Evolutionary conservation across 2,888 invertebrate species (phyloP), one percentile per base, ranked within the genome.

Genomic region (Drosophila pseudotakahashii): DNA sequence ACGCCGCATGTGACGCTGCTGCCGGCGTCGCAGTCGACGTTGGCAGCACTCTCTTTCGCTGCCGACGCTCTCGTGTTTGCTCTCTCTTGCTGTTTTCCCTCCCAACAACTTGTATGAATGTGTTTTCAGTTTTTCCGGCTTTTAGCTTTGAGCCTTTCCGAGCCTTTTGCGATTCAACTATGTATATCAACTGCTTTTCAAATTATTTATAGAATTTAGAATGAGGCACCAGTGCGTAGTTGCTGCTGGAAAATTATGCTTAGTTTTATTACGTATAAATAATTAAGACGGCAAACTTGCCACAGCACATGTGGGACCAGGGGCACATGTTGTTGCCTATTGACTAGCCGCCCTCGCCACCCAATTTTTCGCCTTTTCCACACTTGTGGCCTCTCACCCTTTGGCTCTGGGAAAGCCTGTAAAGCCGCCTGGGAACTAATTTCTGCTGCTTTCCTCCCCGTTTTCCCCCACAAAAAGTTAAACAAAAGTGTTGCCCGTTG

Each of bases 41-140:
- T 50, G 39, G 39, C 37, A 44, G 66, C 14, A n/a, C 50, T 37
- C 53, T 39, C 52, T 37, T 14, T 16, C 37, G 32, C 64, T 47
- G 60, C 34, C 14, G 3, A 34, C 51, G n/a, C 36, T 34, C 36
- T 11, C 41, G 16, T 42, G 6, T 14, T 19, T 44, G 1, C 59
- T n/a, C 39, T 26, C 26, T 19, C 10, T 44, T 37, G 42, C 26
- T 52, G 39, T n/a, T 2, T 32, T n/a, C 6, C 76, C 55, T 19
- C 10, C 67, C 88, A 89, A 89, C 84, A 89, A 84, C 87, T 84
- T 84, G 84, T 88, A 86, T 86, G 87, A 88, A 84, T 84, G 89
- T 79, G 76, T 75, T 88, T 78, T 75, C 70, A 69, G 71, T 76
- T 83, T 76, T 72, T 77, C 79, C 70, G 75, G 70, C 73, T 57